A percentile compares a stretch with the other conserved stretches of the same genome.
Conservation (phyloP, 2,797 vertebrate species). For the Lindbergichthys nudifrons region DNA sequence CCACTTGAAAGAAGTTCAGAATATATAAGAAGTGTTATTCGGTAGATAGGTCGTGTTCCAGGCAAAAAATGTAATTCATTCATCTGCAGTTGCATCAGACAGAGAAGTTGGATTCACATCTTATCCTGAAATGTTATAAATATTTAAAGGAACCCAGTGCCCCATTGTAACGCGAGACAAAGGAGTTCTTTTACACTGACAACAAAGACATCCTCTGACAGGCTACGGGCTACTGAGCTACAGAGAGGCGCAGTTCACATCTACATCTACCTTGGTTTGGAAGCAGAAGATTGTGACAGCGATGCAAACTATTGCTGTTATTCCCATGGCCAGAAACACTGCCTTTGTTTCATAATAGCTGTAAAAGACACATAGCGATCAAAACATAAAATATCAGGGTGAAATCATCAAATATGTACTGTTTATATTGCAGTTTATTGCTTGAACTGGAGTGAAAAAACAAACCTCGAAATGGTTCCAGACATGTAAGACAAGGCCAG, state of each 20-base stretch:
- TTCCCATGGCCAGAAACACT: conserved; percentile 90
- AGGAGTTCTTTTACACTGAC: conserved; percentile 78
- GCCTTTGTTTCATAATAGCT: conserved; percentile 90
- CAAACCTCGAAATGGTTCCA: conserved; percentile 93
- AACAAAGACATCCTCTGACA: conserved; percentile 79
- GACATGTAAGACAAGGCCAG: conserved; percentile 93
- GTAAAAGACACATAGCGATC: conserved; percentile 37
- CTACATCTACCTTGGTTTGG: conserved; percentile 92
- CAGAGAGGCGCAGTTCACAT: conserved; percentile 41
- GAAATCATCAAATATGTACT: conserved; percentile 1
- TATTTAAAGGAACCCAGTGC: conserved; percentile 80
- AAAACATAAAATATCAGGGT: neutral
- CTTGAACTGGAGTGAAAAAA: conserved; percentile 3
- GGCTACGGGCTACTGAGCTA: conserved; percentile 52
- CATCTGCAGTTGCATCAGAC: conserved; percentile 63
- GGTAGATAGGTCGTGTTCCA: conserved; percentile 14
- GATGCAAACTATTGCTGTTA: conserved; percentile 92
- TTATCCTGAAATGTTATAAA: conserved; percentile 76
- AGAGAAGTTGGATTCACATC: conserved; percentile 61
- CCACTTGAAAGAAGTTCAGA: conserved; percentile 34
- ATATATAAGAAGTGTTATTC: neutral
- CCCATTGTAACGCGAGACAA: conserved; percentile 84
- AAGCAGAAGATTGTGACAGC: conserved; percentile 96
- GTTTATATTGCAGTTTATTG: neutral
- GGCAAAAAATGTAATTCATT: conserved; percentile 34